Conservation (phyloP, 1,140 invertebrate genomes). For the Lineus longissimus region DNA sequence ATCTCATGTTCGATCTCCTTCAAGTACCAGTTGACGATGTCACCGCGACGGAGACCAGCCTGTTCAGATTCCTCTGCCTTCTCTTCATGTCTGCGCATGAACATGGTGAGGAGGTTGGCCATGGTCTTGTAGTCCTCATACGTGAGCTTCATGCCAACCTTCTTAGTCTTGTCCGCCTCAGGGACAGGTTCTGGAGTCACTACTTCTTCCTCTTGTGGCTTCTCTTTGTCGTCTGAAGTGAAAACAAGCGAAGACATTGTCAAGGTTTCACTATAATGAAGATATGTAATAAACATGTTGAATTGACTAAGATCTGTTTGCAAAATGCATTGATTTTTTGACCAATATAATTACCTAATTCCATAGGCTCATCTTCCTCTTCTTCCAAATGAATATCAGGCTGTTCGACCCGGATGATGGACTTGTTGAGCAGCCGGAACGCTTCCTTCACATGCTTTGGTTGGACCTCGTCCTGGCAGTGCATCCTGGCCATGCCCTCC, state of each 20-base stretch:
- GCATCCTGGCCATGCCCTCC: constrained; percentile 93
- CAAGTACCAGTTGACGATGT: constrained; percentile 92
- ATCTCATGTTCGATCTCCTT: constrained; percentile 82
- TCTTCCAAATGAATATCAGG: constrained; percentile 93
- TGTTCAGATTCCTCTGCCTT: constrained; percentile 55
- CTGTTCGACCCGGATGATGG: constrained; percentile 95
- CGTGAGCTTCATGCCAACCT: constrained; percentile 76
- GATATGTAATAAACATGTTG: constrained; percentile 7
- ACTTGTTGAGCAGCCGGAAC: constrained; percentile 91
- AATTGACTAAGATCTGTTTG: background rate
- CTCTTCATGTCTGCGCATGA: constrained; percentile 81
- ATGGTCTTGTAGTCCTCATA: constrained; percentile 93
- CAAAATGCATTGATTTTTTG: background rate
- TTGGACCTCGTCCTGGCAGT: constrained; percentile 80
- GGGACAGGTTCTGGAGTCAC: constrained; percentile 17
- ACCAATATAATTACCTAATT: too few species aligned
- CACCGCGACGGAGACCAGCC: constrained; percentile 71
- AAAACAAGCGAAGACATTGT: background rate
- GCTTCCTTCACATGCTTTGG: constrained; percentile 91
- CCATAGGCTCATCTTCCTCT: constrained; percentile 55
- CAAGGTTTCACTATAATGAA: background rate
- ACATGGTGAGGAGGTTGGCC: constrained; percentile 84
- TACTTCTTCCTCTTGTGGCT: constrained; percentile 13
- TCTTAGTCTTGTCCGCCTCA: constrained; percentile 59
- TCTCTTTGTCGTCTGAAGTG: constrained; percentile 9